Evolutionary conservation across 2,113 vertebrate species (phyloP).

Genomic region (Etia nguti): DNA sequence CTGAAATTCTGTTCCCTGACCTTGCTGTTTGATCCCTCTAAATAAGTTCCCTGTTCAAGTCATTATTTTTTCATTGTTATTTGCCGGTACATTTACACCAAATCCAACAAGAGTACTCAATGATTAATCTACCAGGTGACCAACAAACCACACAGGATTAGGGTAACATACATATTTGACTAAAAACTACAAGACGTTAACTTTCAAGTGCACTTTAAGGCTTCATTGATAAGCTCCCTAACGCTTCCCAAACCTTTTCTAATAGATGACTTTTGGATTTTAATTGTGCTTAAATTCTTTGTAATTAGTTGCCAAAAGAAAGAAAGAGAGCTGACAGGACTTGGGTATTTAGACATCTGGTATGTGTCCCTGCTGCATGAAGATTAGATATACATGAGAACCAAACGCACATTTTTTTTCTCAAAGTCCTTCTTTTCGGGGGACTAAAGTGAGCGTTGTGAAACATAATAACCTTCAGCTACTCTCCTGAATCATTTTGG

Average conservation of each 20-base stretch:
- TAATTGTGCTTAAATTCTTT: background rate
- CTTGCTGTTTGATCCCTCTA: background rate
- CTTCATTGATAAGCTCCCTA: background rate
- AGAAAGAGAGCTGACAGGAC: background rate
- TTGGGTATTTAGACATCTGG: background rate
- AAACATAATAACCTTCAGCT: constrained; percentile 55
- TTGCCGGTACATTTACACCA: background rate
- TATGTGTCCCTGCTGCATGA: background rate
- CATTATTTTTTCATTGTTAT: background rate
- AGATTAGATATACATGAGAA: background rate
- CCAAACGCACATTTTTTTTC: background rate
- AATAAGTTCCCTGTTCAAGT: background rate
- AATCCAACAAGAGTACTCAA: background rate
- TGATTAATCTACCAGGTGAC: background rate
- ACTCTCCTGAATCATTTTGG: constrained; percentile 29
- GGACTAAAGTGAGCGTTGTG: background rate
- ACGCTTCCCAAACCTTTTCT: background rate
- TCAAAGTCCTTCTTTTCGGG: background rate
- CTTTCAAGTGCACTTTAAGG: background rate
- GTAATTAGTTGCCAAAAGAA: background rate
- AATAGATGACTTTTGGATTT: background rate
- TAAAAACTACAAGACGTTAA: background rate
- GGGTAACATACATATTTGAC: background rate
- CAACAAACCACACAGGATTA: background rate
- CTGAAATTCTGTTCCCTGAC: background rate